These are phyloP conservation scores for Styela clava DNA, from an alignment of 23 tunicate species.

Conservation along the genomic window DNA sequence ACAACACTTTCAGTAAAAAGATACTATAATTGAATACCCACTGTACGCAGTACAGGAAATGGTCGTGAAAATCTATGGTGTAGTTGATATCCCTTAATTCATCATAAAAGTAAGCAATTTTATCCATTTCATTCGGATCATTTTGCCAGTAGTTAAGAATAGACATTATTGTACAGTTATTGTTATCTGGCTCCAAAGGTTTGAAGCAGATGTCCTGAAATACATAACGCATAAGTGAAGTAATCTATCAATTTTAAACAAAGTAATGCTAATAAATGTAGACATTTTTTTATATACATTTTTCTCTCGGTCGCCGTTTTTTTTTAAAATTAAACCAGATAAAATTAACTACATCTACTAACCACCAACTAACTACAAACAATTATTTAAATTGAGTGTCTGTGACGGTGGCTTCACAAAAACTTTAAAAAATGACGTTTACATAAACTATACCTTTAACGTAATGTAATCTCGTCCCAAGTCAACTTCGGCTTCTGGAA, in stretches of 20 bases:
- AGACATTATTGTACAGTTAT: constrained; percentile 88
- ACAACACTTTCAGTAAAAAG: too few species aligned
- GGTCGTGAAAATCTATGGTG: constrained; percentile 68
- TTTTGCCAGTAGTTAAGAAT: constrained; percentile 89
- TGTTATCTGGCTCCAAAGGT: constrained; percentile 86
- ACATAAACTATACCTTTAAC: too few species aligned
- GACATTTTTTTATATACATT: not conserved
- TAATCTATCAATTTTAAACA: not conserved
- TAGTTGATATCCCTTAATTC: constrained; percentile 1
- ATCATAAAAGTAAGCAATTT: constrained; percentile 37
- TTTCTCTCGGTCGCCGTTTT: too few species aligned
- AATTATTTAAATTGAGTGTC: too few species aligned
- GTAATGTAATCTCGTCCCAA: constrained; percentile 19
- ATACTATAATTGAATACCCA: too few species aligned
- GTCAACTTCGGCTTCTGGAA: constrained; percentile 3
- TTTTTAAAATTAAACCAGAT: not conserved
- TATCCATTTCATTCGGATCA: constrained; percentile 51
- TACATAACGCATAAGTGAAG: not conserved
- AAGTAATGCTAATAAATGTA: not conserved
- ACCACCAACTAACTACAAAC: too few species aligned
- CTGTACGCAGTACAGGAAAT: constrained; percentile 84
- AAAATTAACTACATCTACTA: too few species aligned
- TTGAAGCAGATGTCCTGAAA: constrained; percentile 91
- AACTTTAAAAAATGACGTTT: too few species aligned
- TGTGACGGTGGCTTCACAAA: too few species aligned